Percentiles rank a stretch among this genome's conserved stretches.
These are phyloP conservation scores for Campylorhamphus procurvoides DNA, from an alignment of 2,113 vertebrate genomes.

Conservation along the genomic window DNA sequence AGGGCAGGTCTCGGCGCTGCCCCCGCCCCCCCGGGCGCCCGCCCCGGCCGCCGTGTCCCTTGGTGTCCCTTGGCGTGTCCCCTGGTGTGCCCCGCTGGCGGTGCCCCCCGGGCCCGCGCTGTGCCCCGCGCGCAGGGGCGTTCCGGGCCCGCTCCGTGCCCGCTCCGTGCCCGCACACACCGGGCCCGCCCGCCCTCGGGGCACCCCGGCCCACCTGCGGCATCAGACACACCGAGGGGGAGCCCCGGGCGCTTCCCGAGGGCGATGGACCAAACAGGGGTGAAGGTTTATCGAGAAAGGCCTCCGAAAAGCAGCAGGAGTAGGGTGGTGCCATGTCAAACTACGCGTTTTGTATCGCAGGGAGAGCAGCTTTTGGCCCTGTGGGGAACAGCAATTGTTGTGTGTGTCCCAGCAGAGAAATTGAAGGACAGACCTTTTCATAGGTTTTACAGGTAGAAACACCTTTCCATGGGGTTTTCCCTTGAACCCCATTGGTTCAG, in stretches of 20 bases:
- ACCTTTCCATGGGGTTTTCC: not conserved
- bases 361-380: not conserved
- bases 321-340: not conserved
- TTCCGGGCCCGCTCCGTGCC: too few relatives aligned
- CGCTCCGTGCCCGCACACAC: too few relatives aligned
- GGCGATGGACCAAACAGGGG: too few relatives aligned
- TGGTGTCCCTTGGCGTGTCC: too few relatives aligned
- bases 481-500: not conserved
- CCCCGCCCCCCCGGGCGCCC: constrained; percentile 32
- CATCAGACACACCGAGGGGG: too few relatives aligned
- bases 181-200: too few relatives aligned
- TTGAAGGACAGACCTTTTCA: not conserved
- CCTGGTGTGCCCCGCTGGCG: too few relatives aligned
- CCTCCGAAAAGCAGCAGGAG: not conserved
- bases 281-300: not conserved
- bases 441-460: not conserved
- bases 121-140: too few relatives aligned
- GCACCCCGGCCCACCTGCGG: too few relatives aligned
- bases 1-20: constrained; percentile 42
- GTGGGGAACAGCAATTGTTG: not conserved
- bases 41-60: not conserved
- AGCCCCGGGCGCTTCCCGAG: too few relatives aligned
- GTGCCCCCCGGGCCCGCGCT: too few relatives aligned
- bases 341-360: not conserved
- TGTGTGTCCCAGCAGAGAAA: not conserved